A percentile compares a stretch with the other conserved stretches of the same genome.
phyloP scores from a whole-genome alignment of 2,797 vertebrate species.

The Antrozous pallidus region DNA sequence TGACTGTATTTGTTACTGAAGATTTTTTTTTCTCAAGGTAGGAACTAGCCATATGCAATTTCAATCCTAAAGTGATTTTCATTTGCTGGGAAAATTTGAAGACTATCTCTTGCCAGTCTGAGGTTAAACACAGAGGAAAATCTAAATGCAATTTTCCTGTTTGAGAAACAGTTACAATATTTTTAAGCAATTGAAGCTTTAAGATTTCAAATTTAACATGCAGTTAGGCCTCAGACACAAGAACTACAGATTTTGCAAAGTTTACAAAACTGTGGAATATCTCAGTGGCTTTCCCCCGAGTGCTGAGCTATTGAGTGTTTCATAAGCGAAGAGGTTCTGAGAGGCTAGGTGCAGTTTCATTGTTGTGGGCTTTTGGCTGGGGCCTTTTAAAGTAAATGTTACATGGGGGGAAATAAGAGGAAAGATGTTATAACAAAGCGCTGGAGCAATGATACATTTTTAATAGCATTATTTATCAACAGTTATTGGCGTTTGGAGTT shows the following conservation, averaged over 20 bases:
- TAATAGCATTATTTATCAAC: constrained; percentile 73
- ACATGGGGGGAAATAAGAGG: constrained; percentile 56
- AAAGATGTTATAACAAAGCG: constrained; percentile 58
- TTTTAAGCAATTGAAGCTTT: constrained; percentile 75
- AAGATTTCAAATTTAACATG: constrained; percentile 68
- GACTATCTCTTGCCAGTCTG: constrained; percentile 68
- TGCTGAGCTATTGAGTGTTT: constrained; percentile 40
- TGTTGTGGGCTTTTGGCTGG: constrained; percentile 48
- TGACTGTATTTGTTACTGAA: constrained; percentile 48
- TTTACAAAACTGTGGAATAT: constrained; percentile 64
- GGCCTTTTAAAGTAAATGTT: constrained; percentile 62
- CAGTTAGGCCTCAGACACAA: constrained; percentile 52
- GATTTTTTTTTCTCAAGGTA: constrained; percentile 53
- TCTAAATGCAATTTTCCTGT: constrained; percentile 74
- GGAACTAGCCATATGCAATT: constrained; percentile 66
- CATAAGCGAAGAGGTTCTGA: constrained; percentile 37
- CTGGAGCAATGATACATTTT: constrained; percentile 66
- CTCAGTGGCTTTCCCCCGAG: neutral
- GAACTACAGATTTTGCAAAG: constrained; percentile 54
- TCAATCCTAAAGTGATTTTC: constrained; percentile 71
- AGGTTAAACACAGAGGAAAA: constrained; percentile 75
- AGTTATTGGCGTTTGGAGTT: constrained; percentile 63
- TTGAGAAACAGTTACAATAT: constrained; percentile 74
- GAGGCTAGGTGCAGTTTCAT: constrained; percentile 41
- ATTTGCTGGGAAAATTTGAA: constrained; percentile 71